Evolutionary conservation across 1,140 invertebrate genomes (phyloP).

Genomic region (Asobara japonica): DNA sequence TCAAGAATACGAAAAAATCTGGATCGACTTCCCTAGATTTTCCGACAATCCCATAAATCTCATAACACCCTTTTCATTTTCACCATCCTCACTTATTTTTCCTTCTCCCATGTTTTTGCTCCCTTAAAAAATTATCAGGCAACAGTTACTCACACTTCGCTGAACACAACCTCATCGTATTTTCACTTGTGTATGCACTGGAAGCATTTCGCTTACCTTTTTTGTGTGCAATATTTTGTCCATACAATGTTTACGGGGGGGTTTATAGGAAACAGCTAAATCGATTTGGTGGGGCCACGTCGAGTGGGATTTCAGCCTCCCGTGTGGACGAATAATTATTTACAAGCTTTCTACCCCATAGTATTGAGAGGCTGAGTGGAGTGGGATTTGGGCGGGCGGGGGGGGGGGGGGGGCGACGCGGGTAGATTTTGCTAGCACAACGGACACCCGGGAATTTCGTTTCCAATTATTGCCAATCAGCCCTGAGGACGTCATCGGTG

Average conservation of each 20-base stretch:
- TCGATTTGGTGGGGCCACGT: conserved; percentile 16
- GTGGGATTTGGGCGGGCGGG: too few species aligned
- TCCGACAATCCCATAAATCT: too few species aligned
- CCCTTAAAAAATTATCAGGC: too few species aligned
- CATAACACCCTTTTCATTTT: too few species aligned
- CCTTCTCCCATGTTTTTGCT: too few species aligned
- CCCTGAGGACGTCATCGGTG: conserved; percentile 32
- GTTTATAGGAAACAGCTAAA: neutral
- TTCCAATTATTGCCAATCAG: conserved; percentile 35
- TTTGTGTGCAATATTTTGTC: neutral
- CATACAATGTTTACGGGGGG: neutral
- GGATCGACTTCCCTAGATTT: too few species aligned
- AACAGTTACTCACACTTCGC: too few species aligned
- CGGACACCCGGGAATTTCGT: conserved; percentile 34
- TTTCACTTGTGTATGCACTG: neutral
- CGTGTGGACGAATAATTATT: conserved; percentile 36
- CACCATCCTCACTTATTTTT: too few species aligned
- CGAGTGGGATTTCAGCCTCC: conserved; percentile 29
- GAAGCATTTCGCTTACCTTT: too few species aligned
- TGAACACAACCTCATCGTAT: too few species aligned
- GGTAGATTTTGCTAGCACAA: conserved; percentile 13
- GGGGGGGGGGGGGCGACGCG: neutral
- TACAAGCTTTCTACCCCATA: conserved; percentile 31
- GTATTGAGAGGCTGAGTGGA: neutral
- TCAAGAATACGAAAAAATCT: too few species aligned